Base-by-base conservation (phyloP, 2,888 invertebrate species). In the Scaptomyza cyrtandrae region DNA sequence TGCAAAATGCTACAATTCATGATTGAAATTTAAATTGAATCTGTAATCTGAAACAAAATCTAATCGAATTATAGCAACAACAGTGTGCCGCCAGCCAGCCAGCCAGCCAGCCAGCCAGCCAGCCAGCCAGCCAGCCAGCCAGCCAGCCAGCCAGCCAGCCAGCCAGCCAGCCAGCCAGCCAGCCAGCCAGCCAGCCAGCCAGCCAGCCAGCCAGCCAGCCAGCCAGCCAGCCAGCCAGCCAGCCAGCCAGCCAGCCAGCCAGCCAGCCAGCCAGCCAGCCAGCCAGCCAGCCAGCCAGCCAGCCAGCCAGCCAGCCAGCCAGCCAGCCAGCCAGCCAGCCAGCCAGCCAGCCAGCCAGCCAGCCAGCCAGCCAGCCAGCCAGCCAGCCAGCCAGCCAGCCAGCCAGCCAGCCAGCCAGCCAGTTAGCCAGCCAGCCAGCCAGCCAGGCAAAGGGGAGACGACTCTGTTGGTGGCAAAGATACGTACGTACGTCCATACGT, bases 1-100 rank as follows among this genome's bases (percentile, higher is more conserved):
- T 39, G 52, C 39, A 52, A 68, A 80, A 72, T 73, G 77, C 78
- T 80, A 78, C 78, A 79, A 77, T 71, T 75, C 77, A 80, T 80
- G 80, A 84, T 84, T 84, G 86, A 84, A 86, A 81, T 83, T 76
- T 78, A 84, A 84, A 84, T 84, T 84, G 86, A 84, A 84, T 82
- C 74, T 84, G 86, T 84, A 82, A 84, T 85, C 83, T 82, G 83
- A 80, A 82, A 75, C 82, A 86, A 82, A 85, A 85, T 83, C 82
- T 81, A 83, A 81, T 83, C 81, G 85, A 83, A 81, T 85, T 81
- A 84, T 71, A 80, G 73, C 75, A 75, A 68, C 67, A 78, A 63
- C 72, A 41, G 10, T 41, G 35, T 43, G 46, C 60, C 60, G 53
- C 43, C 64, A 59, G 35, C 37, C 24, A 56, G 19, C 35, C 44